phyloP scores from a whole-genome alignment of 2,888 invertebrate species.

The Dryocosmus kuriphilus region DNA sequence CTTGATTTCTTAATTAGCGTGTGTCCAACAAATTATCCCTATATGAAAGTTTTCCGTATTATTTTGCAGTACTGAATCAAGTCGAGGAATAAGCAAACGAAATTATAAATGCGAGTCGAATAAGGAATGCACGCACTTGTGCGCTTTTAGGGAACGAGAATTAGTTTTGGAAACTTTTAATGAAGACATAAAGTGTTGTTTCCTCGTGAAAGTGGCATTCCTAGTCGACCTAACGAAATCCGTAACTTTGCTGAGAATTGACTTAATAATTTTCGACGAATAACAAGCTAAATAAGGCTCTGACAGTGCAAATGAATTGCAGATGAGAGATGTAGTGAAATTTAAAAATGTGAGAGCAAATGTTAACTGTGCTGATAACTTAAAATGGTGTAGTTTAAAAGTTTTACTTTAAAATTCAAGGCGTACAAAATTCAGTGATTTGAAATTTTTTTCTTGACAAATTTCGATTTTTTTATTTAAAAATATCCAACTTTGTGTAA shows the following conservation, averaged over 20 bases:
- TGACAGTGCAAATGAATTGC: not conserved
- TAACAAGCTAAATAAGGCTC: constrained; percentile 11
- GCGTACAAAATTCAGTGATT: no score
- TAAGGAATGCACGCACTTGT: not conserved
- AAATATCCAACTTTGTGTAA: no score
- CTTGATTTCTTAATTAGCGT: constrained; percentile 53
- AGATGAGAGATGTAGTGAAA: not conserved
- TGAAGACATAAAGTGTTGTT: constrained; percentile 36
- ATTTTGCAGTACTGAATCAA: not conserved
- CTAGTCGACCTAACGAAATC: constrained; percentile 32
- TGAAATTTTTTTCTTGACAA: no score
- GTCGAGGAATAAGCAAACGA: not conserved
- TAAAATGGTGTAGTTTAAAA: no score
- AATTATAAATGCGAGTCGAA: not conserved
- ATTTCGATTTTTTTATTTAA: no score
- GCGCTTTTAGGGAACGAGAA: constrained; percentile 24
- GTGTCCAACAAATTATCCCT: constrained; percentile 55
- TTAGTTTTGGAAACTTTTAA: constrained; percentile 42
- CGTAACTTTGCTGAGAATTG: constrained; percentile 24
- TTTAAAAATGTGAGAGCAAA: not conserved
- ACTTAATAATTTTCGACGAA: constrained; percentile 16
- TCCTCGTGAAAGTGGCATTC: constrained; percentile 28
- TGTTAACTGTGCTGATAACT: not conserved
- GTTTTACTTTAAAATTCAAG: no score
- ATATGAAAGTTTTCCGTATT: not conserved